phyloP scores from a whole-genome alignment of 2,888 invertebrate species.

The Calameuta pallipes region DNA sequence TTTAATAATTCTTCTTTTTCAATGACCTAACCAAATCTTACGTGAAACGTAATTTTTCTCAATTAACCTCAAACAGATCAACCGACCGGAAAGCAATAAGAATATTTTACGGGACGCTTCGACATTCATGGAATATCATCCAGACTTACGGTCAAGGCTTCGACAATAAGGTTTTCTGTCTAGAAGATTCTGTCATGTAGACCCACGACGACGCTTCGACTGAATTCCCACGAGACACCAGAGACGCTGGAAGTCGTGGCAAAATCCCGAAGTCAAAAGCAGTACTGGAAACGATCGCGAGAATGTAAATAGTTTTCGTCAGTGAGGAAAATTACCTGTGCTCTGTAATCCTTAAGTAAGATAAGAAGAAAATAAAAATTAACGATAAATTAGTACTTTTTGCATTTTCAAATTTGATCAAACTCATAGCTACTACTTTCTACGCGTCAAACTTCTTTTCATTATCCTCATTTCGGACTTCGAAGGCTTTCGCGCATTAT shows the following conservation, averaged over 20 bases:
- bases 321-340: slow-evolving; percentile 38
- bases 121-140: not conserved
- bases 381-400: not conserved
- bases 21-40: no score
- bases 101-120: not conserved
- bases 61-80: not conserved
- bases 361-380: no score
- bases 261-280: not conserved
- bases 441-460: no score
- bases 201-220: not conserved
- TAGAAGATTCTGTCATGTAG: not conserved
- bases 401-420: not conserved
- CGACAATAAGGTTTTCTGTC: not conserved
- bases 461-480: not conserved
- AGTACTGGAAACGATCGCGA: slow-evolving; percentile 25
- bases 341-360: not conserved
- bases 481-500: not conserved
- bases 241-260: not conserved
- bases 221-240: not conserved
- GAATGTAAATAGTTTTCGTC: slow-evolving; percentile 46
- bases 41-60: no score
- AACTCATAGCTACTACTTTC: no score
- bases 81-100: not conserved
- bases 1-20: no score
- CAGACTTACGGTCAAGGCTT: not conserved